phyloP scores from a whole-genome alignment of 1,140 invertebrate species.

The Cydia fagiglandana region DNA sequence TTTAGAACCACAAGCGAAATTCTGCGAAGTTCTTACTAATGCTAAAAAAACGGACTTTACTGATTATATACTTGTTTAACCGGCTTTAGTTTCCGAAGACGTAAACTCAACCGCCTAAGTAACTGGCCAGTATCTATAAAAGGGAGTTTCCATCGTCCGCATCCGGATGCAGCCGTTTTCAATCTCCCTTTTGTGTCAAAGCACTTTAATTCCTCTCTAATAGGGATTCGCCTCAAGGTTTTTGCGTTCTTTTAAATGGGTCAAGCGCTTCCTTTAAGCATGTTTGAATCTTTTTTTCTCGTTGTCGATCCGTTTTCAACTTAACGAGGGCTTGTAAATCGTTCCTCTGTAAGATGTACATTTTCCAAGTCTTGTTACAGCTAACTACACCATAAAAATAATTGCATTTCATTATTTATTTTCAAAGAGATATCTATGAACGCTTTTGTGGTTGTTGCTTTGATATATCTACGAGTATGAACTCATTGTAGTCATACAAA shows the following conservation, averaged over 20 bases:
- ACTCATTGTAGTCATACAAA: no score
- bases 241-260: constrained; percentile 28
- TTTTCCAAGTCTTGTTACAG: no score
- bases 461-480: no score
- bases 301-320: background rate
- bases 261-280: constrained; percentile 26
- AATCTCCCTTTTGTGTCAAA: constrained; percentile 22
- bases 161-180: constrained; percentile 20
- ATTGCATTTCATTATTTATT: no score
- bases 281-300: constrained; percentile 17
- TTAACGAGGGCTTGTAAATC: constrained; percentile 6
- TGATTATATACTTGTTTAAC: no score
- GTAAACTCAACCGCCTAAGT: background rate
- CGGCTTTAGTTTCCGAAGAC: background rate
- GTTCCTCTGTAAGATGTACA: background rate
- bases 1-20: no score
- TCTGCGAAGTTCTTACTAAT: no score
- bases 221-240: constrained; percentile 13
- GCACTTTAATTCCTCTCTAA: constrained; percentile 30
- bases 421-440: no score
- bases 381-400: no score
- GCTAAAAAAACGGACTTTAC: no score
- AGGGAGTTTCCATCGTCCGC: background rate
- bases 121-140: background rate
- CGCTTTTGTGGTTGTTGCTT: no score